Evolutionary conservation across 2,113 vertebrate genomes (phyloP).

Genomic region (Podarcis muralis): DNA sequence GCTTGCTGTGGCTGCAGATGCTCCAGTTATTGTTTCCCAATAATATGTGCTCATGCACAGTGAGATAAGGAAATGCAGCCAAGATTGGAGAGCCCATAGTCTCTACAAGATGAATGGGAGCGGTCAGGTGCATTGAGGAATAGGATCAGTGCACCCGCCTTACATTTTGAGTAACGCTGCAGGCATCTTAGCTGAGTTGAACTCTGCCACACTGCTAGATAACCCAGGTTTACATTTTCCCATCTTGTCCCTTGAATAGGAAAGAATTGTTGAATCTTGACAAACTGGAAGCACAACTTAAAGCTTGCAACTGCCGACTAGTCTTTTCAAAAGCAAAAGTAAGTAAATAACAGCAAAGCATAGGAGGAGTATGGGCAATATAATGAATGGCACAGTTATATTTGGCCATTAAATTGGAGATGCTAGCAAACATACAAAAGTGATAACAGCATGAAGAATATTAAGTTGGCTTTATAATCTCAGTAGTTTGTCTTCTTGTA

Average conservation of each 20-base stretch:
- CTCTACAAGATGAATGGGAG: neutral
- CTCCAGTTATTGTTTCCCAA: neutral
- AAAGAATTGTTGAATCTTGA: conserved; percentile 89
- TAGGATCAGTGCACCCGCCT: neutral
- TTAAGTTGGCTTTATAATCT: too few relatives aligned
- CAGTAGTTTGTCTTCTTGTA: too few relatives aligned
- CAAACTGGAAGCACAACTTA: conserved; percentile 95
- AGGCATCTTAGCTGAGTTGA: neutral
- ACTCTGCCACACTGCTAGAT: accelerated
- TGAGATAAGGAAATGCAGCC: neutral
- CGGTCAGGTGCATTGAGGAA: neutral
- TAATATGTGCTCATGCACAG: neutral
- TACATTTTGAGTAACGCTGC: neutral
- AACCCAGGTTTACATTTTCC: neutral
- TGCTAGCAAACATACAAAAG: too few relatives aligned
- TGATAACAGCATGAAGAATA: too few relatives aligned
- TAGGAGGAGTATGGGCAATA: neutral
- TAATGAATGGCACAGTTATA: too few relatives aligned
- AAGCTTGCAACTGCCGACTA: conserved; percentile 94
- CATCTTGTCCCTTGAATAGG: conserved; percentile 73
- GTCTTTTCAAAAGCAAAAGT: conserved; percentile 98
- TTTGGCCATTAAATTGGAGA: too few relatives aligned
- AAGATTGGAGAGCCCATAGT: neutral
- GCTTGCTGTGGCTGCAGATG: neutral
- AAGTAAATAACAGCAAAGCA: conserved; percentile 49